Conservation (phyloP, 2,888 invertebrate genomes). For the Rhodophaea formosa region DNA sequence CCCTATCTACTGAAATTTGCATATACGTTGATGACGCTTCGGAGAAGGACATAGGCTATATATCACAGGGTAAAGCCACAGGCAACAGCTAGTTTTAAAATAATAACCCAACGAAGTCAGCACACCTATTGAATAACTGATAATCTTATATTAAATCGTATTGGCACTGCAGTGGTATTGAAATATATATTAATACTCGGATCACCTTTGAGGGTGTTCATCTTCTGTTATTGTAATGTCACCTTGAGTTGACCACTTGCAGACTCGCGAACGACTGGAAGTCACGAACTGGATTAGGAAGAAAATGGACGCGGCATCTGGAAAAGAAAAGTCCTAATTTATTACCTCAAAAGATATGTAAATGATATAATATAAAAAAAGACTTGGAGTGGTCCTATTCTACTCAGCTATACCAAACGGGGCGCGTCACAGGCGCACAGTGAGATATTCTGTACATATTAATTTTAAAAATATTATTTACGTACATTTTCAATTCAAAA, state of each 20-base stretch:
- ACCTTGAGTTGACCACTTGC: slow-evolving; percentile 68
- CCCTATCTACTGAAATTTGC: too few species aligned
- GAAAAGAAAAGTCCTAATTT: background rate
- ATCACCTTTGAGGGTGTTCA: slow-evolving; percentile 47
- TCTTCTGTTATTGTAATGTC: slow-evolving; percentile 60
- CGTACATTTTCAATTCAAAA: background rate
- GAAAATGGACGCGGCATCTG: slow-evolving; percentile 10
- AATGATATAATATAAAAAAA: too few species aligned
- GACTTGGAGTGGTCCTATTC: too few species aligned
- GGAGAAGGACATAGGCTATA: too few species aligned
- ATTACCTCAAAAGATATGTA: too few species aligned
- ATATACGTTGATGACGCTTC: too few species aligned
- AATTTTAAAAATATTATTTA: background rate
- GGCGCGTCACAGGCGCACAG: too few species aligned
- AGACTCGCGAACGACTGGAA: slow-evolving; percentile 35
- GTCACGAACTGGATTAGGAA: slow-evolving; percentile 5
- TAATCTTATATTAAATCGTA: background rate
- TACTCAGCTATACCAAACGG: too few species aligned
- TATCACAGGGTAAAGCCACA: too few species aligned
- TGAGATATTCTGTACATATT: background rate
- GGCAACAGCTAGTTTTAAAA: too few species aligned
- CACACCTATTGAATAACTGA: background rate
- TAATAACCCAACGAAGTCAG: background rate
- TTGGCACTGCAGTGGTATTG: slow-evolving; percentile 2
- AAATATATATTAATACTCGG: slow-evolving; percentile 16